Evolutionary conservation across 2,113 vertebrate genomes (phyloP), one percentile per base, ranked within the genome.

Genomic region (Sterrhoptilus dennistouni): DNA sequence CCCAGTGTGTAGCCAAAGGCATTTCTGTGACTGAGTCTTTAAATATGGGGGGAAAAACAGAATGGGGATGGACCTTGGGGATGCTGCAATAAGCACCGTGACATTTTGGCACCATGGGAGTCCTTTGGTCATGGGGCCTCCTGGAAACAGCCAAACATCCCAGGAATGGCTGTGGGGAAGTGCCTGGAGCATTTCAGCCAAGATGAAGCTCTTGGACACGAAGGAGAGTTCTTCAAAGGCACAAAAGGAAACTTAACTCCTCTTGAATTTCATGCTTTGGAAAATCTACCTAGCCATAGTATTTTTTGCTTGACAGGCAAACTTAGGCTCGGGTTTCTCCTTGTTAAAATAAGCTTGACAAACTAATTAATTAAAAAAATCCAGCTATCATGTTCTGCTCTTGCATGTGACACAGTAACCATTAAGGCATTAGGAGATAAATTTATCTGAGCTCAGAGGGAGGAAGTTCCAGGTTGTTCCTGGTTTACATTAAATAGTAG

Each of bases 261-360:
- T 83, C 95, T 95, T 90, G 85, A 83, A 86, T 96, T 86, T 94
- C 85, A 56, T 92, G 92, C 92, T 93, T 92, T 95, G 95, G 96
- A 92, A 96, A 97, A 90, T 88, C 92, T 81, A 80, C 57, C 93
- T 77, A 54, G 84, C 77, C 63, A 36, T 83, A 94, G 90, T 86
- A 81, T 77, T 96, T 95, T 95, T 95, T 96, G 50, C 71, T 95
- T 93, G 89, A 95, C 91, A 47, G 64, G 76, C 79, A 89, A 95
- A 93, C 47, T 92, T 78, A 38, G 89, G 83, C 72, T 97, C 93
- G 4, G 53, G 69, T 97, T 93, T 95, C 95, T 87, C 29, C 72
- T 89, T 90, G 91, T 95, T 52, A 80, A 89, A 96, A 90, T 93
- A 93, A 95, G 91, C 92, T 81, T 54, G 83, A 75, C 93, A 83